Evolutionary conservation across 2,888 invertebrate species (phyloP).

Genomic region (Osmoderma eremita): DNA sequence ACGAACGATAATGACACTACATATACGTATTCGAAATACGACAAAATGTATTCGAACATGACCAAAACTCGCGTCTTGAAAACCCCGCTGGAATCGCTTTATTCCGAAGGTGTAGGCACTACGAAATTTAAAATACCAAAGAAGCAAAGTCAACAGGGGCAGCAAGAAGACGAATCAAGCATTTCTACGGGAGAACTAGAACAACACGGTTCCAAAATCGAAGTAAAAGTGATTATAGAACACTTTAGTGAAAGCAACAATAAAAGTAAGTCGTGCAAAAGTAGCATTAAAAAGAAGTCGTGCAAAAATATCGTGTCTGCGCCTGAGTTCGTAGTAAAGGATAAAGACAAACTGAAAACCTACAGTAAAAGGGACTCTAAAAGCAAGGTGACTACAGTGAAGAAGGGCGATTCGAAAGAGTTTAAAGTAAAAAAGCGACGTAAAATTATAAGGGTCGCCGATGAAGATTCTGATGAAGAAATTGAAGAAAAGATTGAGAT

Average conservation of each 20-base stretch:
- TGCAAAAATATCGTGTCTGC: conserved; percentile 8
- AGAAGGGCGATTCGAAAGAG: no score
- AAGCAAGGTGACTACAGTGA: conserved; percentile 34
- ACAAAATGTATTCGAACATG: conserved; percentile 46
- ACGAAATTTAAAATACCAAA: conserved; percentile 69
- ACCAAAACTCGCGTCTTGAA: conserved; percentile 58
- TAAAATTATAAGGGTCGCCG: no score
- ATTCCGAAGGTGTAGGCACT: conserved; percentile 52
- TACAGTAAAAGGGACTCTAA: conserved; percentile 62
- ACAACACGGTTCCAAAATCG: conserved; percentile 73
- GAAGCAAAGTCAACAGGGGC: conserved; percentile 56
- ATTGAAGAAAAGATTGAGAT: conserved; percentile 17
- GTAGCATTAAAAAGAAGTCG: conserved; percentile 21
- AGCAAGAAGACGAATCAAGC: no score
- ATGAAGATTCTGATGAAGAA: conserved; percentile 46
- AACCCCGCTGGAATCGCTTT: conserved; percentile 65
- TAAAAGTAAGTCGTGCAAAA: conserved; percentile 34
- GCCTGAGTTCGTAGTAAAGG: conserved; percentile 51
- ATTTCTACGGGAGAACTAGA: conserved; percentile 56
- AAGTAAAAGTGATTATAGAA: neutral
- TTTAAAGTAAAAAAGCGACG: no score
- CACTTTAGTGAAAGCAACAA: conserved; percentile 17
- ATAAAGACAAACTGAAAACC: conserved; percentile 61
- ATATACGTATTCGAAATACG: conserved; percentile 40
- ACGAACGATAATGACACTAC: neutral